Evolutionary conservation across 2,797 vertebrate species (phyloP).

Genomic region (Rousettus madagascariensis): DNA sequence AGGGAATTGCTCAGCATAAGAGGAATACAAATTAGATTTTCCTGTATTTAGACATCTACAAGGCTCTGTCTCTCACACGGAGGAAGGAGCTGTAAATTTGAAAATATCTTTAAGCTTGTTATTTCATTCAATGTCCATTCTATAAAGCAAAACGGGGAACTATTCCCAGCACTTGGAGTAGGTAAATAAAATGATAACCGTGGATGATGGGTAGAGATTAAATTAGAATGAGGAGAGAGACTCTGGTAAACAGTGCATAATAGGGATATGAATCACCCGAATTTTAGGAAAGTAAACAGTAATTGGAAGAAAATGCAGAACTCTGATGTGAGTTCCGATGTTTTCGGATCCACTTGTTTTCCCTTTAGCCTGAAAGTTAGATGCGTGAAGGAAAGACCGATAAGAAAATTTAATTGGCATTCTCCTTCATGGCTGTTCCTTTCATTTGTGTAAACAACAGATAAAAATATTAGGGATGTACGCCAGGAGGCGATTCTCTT

Average conservation of each 20-base stretch:
- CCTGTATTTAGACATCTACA: background rate
- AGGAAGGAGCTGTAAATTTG: background rate
- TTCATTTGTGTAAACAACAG: background rate
- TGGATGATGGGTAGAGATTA: background rate
- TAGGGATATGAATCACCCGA: background rate
- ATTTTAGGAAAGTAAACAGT: slow-evolving; percentile 2
- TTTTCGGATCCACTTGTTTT: slow-evolving; percentile 21
- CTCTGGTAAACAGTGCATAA: background rate
- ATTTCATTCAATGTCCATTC: background rate
- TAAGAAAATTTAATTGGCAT: slow-evolving; percentile 41
- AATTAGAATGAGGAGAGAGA: background rate
- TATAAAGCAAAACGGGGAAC: background rate
- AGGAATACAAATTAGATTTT: slow-evolving; percentile 45
- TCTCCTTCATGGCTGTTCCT: background rate
- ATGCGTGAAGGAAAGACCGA: background rate
- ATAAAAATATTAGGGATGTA: background rate
- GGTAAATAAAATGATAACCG: background rate
- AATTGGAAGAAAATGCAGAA: slow-evolving; percentile 50
- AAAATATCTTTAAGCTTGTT: background rate
- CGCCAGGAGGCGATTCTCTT: background rate
- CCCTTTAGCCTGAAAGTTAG: background rate
- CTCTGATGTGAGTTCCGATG: slow-evolving; percentile 17
- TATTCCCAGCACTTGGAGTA: background rate
- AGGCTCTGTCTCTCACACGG: background rate
- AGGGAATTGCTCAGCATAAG: slow-evolving; percentile 22